These are phyloP conservation scores for Lepus oiostolus DNA, from an alignment of 2,797 vertebrate genomes.

Conservation along the genomic window DNA sequence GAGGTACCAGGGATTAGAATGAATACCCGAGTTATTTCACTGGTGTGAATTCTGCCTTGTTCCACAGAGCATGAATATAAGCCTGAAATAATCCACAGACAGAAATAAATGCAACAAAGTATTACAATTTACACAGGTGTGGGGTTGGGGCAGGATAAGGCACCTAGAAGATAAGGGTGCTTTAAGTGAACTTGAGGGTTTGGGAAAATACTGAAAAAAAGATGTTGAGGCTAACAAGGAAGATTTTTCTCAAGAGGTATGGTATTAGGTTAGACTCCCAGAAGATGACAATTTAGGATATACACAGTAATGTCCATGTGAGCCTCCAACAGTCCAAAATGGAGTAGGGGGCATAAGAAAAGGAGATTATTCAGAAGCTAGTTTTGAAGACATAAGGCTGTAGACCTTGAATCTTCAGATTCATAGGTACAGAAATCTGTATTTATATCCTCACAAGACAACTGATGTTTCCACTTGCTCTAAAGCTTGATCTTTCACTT, in stretches of 20 bases:
- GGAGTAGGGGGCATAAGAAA: no score
- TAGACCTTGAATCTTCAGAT: not conserved
- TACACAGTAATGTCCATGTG: not conserved
- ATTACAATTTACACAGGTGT: not conserved
- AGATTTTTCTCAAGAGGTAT: not conserved
- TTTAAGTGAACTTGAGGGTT: not conserved
- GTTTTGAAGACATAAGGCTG: not conserved
- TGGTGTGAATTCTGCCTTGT: not conserved
- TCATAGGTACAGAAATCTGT: not conserved
- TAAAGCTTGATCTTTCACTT: constrained; percentile 27
- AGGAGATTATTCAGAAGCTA: not conserved
- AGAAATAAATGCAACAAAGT: not conserved
- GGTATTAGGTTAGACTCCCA: not conserved
- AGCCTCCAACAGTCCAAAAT: not conserved
- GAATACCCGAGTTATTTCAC: not conserved
- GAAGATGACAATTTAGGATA: not conserved
- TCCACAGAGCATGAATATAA: not conserved
- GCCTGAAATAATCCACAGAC: not conserved
- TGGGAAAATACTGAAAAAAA: not conserved
- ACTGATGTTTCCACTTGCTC: not conserved
- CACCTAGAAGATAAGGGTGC: not conserved
- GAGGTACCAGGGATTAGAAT: not conserved
- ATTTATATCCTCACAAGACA: not conserved
- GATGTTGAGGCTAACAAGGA: not conserved
- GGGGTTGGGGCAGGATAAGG: not conserved